phyloP scores from a whole-genome alignment of 2,113 vertebrate species.

The Phaethornis superciliosus region DNA sequence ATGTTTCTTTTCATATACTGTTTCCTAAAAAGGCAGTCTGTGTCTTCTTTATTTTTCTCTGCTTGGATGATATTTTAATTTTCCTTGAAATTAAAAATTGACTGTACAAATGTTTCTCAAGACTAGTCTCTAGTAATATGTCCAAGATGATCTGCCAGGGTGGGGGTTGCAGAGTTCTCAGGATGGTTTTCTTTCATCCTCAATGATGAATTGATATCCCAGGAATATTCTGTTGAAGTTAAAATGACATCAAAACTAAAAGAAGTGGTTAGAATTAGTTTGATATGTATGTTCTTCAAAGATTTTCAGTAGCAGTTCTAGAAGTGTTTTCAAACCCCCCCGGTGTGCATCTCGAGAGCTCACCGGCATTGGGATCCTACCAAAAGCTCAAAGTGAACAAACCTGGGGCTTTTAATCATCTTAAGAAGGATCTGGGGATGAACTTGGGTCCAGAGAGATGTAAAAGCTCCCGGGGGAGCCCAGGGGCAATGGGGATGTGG shows the following conservation, averaged over 20 bases:
- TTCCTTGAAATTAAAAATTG: neutral
- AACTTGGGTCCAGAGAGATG: neutral
- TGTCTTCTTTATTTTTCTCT: neutral
- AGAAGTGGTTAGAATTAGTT: neutral
- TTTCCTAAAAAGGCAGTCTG: neutral
- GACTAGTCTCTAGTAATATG: neutral
- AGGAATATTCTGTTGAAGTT: neutral
- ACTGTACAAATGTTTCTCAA: neutral
- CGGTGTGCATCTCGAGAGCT: neutral
- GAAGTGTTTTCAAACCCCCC: neutral
- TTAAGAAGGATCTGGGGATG: neutral
- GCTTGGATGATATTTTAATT: neutral
- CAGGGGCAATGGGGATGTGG: fast-evolving
- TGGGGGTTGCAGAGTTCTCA: neutral
- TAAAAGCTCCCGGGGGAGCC: neutral
- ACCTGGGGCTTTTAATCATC: fast-evolving
- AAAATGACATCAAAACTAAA: neutral
- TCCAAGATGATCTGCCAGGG: neutral
- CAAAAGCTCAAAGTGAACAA: neutral
- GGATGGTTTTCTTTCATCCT: too few relatives aligned
- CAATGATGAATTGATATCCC: too few relatives aligned
- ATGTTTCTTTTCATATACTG: neutral
- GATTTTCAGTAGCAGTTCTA: neutral
- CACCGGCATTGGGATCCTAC: fast-evolving
- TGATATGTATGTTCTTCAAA: too few relatives aligned